Conservation (phyloP, 53 echinoderm and acorn worm species). For the Actinopyga echinites region DNA sequence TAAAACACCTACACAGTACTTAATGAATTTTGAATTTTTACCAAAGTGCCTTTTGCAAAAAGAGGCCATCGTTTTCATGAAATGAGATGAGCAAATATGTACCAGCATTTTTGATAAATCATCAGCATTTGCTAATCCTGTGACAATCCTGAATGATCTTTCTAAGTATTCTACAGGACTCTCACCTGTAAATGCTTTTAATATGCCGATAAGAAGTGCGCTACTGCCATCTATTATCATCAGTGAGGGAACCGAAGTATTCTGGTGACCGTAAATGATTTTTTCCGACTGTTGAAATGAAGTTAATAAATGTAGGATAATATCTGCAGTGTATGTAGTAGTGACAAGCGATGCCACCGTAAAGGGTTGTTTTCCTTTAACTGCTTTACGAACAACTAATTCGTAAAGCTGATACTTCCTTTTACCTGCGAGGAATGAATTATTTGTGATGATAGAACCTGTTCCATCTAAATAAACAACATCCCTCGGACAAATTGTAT, state of each 20-base stretch:
- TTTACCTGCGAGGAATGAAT: neutral
- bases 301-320: neutral
- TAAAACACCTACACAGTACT: neutral
- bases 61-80: constrained; percentile 1
- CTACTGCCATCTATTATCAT: constrained; percentile 5
- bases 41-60: constrained; percentile 10
- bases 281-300: constrained; percentile 8
- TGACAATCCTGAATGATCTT: neutral
- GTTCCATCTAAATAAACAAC: constrained; percentile 21
- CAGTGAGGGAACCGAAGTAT: neutral
- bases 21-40: neutral
- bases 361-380: constrained; percentile 1
- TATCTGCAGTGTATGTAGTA: neutral
- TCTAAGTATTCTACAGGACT: neutral
- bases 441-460: neutral
- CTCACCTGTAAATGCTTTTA: neutral
- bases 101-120: neutral
- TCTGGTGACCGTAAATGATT: constrained; percentile 3
- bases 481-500: constrained; percentile 1
- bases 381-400: neutral
- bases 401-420: constrained; percentile 11
- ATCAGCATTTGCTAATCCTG: neutral
- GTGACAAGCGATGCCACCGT: neutral
- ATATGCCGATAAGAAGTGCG: neutral
- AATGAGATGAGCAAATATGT: constrained; percentile 3